These are phyloP conservation scores for Drosophila paulistorum DNA, from an alignment of 1,140 invertebrate species.

Conservation along the genomic window DNA sequence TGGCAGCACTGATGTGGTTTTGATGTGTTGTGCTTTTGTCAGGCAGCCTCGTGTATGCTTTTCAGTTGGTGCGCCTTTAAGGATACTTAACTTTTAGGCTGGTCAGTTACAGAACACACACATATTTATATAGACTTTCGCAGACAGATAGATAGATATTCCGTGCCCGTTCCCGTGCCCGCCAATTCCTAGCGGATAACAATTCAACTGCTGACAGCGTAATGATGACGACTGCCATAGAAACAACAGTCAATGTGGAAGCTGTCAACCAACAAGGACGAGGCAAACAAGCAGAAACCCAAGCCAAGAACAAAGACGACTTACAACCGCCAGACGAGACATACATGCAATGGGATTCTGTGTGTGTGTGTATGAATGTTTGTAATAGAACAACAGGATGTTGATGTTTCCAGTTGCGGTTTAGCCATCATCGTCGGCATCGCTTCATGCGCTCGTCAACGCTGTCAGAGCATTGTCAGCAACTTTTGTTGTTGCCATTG, in stretches of 20 bases:
- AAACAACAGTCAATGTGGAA: slow-evolving; percentile 37
- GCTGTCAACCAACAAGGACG: slow-evolving; percentile 69
- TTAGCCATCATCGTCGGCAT: slow-evolving; percentile 45
- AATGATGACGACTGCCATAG: slow-evolving; percentile 71
- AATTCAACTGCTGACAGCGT: slow-evolving; percentile 67
- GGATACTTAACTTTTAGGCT: slow-evolving; percentile 47
- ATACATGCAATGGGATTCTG: slow-evolving; percentile 11
- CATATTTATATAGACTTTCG: slow-evolving; percentile 10
- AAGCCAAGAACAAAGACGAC: slow-evolving; percentile 68
- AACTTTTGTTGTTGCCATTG: slow-evolving; percentile 47
- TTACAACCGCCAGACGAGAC: slow-evolving; percentile 49
- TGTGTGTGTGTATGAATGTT: slow-evolving; percentile 28
- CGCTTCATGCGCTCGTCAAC: slow-evolving; percentile 66
- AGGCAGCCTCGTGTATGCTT: slow-evolving; percentile 30
- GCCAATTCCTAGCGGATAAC: slow-evolving; percentile 64
- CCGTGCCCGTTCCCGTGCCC: slow-evolving; percentile 24
- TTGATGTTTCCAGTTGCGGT: slow-evolving; percentile 69
- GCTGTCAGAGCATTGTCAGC: slow-evolving; percentile 73
- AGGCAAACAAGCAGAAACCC: slow-evolving; percentile 64
- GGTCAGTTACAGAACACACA: slow-evolving; percentile 16
- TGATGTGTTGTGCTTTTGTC: slow-evolving; percentile 69
- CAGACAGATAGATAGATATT: slow-evolving; percentile 5
- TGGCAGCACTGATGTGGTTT: slow-evolving; percentile 66
- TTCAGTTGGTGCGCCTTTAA: slow-evolving; percentile 34
- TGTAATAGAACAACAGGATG: slow-evolving; percentile 66